These are phyloP conservation scores for Vipera ursinii DNA, from an alignment of 2,797 vertebrate genomes.

Conservation along the genomic window DNA sequence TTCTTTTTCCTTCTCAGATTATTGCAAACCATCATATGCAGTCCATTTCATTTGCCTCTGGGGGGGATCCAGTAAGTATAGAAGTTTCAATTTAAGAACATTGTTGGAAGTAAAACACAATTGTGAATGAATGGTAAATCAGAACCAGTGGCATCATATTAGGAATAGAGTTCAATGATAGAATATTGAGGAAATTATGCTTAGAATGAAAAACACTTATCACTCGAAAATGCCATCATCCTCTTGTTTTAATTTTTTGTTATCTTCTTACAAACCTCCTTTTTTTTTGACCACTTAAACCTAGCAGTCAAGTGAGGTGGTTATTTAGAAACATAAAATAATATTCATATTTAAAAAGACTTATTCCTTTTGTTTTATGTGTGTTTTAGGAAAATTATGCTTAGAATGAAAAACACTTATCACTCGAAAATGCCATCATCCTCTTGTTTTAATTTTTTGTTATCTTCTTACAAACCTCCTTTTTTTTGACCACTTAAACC, in stretches of 20 bases:
- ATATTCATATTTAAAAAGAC: background rate
- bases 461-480: background rate
- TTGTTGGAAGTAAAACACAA: background rate
- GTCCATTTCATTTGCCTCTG: slow-evolving; percentile 95
- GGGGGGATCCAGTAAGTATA: slow-evolving; percentile 90
- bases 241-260: background rate
- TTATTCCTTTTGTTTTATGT: slow-evolving; percentile 48
- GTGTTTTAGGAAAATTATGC: slow-evolving; percentile 84
- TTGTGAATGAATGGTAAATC: background rate
- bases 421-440: no score
- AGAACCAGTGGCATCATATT: background rate
- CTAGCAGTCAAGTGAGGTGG: background rate
- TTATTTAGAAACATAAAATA: slow-evolving; percentile 35
- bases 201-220: background rate
- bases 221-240: background rate
- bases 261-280: background rate
- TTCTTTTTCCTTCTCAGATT: slow-evolving; percentile 73
- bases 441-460: background rate
- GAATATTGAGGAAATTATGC: background rate
- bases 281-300: slow-evolving; percentile 1
- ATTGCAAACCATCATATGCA: slow-evolving; percentile 93
- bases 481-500: slow-evolving; percentile 1
- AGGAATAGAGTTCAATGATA: background rate
- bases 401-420: no score
- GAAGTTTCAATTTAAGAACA: slow-evolving; percentile 36